Percentiles rank a stretch among this genome's conserved stretches.
phyloP scores from a whole-genome alignment of 2,888 invertebrate genomes.

The Drosophila anomelani region DNA sequence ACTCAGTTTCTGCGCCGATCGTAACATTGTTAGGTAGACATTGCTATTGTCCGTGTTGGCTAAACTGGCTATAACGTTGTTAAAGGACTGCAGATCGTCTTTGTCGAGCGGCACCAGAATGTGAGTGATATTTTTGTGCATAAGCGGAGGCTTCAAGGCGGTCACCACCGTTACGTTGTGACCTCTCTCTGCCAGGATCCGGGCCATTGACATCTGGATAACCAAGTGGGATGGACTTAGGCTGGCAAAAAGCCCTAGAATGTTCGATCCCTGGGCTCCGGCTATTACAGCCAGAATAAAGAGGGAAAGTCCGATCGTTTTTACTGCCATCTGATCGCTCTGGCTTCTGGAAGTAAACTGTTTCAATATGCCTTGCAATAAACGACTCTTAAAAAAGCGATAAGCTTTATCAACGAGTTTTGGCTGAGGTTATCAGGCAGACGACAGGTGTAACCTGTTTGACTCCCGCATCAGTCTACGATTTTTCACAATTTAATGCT shows the following conservation, averaged over 20 bases:
- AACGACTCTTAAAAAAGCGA: not conserved
- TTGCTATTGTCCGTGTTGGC: conserved; percentile 52
- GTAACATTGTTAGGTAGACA: conserved; percentile 23
- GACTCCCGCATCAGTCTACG: not conserved
- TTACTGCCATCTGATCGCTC: conserved; percentile 5
- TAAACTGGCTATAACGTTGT: conserved; percentile 42
- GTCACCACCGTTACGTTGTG: conserved; percentile 83
- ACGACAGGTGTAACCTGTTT: not conserved
- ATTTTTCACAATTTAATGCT: not conserved
- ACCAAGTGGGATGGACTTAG: conserved; percentile 80
- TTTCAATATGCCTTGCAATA: too few relatives aligned
- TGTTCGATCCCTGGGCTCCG: conserved; percentile 62
- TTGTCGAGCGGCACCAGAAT: conserved; percentile 63
- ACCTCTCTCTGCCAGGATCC: conserved; percentile 77
- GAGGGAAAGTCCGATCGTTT: not conserved
- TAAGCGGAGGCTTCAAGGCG: conserved; percentile 62
- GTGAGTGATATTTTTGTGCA: conserved; percentile 59
- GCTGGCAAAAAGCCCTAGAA: conserved; percentile 79
- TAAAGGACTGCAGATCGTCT: conserved; percentile 40
- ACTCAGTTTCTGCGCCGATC: conserved; percentile 35
- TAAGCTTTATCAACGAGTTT: conserved; percentile 15
- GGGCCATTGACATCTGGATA: conserved; percentile 76
- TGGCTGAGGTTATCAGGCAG: not conserved
- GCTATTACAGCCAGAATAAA: conserved; percentile 4
- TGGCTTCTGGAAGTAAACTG: conserved; percentile 14